phyloP scores from a whole-genome alignment of 2,888 invertebrate species.

The Hanleya hanleyi region DNA sequence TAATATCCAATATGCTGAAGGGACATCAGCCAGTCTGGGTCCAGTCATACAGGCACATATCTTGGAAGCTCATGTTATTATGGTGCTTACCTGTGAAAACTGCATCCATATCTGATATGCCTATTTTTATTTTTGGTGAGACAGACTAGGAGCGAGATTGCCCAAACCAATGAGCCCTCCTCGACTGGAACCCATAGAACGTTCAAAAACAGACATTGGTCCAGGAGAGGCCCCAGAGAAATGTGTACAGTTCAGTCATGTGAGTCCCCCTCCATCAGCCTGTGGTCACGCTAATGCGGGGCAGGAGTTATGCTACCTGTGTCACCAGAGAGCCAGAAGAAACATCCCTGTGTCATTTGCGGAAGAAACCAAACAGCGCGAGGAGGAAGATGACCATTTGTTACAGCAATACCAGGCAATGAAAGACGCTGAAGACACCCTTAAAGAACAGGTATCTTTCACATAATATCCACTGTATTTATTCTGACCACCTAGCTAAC shows the following conservation, averaged over 20 bases:
- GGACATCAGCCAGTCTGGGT: too few species aligned
- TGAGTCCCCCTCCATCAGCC: conserved; percentile 25
- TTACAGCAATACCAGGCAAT: conserved; percentile 71
- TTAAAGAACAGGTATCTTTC: conserved; percentile 59
- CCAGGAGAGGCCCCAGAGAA: conserved; percentile 34
- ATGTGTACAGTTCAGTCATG: background rate
- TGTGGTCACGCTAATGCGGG: conserved; percentile 71
- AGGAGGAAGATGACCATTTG: conserved; percentile 69
- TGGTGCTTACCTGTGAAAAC: background rate
- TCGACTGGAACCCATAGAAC: conserved; percentile 50
- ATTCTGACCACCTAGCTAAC: background rate
- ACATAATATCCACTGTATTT: background rate
- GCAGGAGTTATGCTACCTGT: conserved; percentile 73
- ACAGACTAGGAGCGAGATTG: background rate
- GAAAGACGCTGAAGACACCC: conserved; percentile 70
- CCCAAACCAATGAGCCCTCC: conserved; percentile 23
- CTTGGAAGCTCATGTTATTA: too few species aligned
- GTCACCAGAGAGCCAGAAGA: conserved; percentile 71
- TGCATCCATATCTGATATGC: background rate
- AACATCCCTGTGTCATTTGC: conserved; percentile 71
- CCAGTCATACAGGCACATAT: too few species aligned
- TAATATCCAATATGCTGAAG: too few species aligned
- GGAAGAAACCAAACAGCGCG: conserved; percentile 63
- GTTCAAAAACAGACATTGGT: conserved; percentile 49
- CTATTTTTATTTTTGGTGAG: background rate